Evolutionary conservation across 2,113 vertebrate genomes (phyloP).

Genomic region (Alethe diademata): DNA sequence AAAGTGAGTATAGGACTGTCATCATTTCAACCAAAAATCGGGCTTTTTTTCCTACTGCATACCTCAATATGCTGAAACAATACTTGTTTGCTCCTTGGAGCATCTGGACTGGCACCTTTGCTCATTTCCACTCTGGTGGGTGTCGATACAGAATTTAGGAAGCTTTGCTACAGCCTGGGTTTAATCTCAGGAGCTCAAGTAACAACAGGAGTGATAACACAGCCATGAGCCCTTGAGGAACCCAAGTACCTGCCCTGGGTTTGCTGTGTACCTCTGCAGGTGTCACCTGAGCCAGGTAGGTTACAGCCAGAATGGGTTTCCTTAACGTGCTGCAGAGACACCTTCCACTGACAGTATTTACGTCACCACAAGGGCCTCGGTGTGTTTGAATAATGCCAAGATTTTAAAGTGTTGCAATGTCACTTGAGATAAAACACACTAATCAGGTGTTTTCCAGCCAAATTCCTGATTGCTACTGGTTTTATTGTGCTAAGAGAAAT

Average conservation of each 20-base stretch:
- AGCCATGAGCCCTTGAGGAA: background rate
- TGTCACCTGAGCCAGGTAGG: constrained; percentile 11
- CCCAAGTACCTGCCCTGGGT: accelerated
- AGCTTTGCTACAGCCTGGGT: background rate
- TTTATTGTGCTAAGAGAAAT: background rate
- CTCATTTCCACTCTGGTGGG: background rate
- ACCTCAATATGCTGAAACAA: background rate
- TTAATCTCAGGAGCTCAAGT: background rate
- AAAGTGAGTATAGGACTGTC: background rate
- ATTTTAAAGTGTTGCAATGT: background rate
- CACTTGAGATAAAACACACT: background rate
- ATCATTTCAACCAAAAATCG: background rate
- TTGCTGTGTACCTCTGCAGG: background rate
- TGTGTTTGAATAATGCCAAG: background rate
- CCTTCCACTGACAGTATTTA: background rate
- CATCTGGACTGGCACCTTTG: background rate
- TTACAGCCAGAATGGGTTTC: background rate
- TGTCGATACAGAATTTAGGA: background rate
- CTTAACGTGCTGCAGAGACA: background rate
- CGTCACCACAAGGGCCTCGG: background rate
- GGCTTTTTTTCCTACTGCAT: background rate
- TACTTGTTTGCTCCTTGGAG: background rate
- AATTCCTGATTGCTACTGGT: background rate
- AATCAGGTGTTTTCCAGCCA: background rate
- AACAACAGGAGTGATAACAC: accelerated